Base-by-base conservation (phyloP, 2,113 vertebrate genomes). In the Oxyruncus cristatus region DNA sequence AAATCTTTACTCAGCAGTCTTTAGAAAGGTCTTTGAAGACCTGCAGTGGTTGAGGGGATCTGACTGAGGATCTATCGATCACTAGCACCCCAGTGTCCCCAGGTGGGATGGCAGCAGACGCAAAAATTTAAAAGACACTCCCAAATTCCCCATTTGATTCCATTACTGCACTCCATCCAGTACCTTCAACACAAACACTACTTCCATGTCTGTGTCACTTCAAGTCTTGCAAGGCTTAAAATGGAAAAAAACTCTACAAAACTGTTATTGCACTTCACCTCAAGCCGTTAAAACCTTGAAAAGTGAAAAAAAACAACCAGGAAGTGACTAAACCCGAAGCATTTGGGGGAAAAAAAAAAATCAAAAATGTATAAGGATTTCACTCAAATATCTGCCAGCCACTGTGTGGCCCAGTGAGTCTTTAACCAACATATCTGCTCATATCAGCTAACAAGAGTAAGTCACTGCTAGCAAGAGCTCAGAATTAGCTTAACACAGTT, bases 1-100 rank as follows among this genome's bases (percentile, higher is more conserved):
- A 94, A 88, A 61, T 61, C 94, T 85, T 94, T 90, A 92, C 47
- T 71, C n/a, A 18, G 33, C 32, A 62, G 42, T 32, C 42, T 74
- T 95, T 28, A 58, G 41, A 66, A 76, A 76, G 66, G 74, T 82
- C 75, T 70, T n/a, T 32, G 46, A 30, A 70, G 82, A 62, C 8
- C 39, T 76, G 26, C 33, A 50, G 35, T 4, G 30, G 24, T 17
- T 14, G 30, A 73, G 65, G 23, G 44, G 8, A 78, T 52, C 50
- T 71, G 52, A 77, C 4, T 37, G 19, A 61, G 18, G 53, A 70
- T 37, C 8, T 61, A 44, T 3, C 0, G 1, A 72, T 17, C 1
- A 17, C 28, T 41, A 23, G 14, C 22, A 22, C 12, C 14, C n/a
- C 56, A 20, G 26, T 14, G 42, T 28, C 17, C 17, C 50, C 20